phyloP scores from a whole-genome alignment of 2,888 invertebrate species.

The Netelia inedita region DNA sequence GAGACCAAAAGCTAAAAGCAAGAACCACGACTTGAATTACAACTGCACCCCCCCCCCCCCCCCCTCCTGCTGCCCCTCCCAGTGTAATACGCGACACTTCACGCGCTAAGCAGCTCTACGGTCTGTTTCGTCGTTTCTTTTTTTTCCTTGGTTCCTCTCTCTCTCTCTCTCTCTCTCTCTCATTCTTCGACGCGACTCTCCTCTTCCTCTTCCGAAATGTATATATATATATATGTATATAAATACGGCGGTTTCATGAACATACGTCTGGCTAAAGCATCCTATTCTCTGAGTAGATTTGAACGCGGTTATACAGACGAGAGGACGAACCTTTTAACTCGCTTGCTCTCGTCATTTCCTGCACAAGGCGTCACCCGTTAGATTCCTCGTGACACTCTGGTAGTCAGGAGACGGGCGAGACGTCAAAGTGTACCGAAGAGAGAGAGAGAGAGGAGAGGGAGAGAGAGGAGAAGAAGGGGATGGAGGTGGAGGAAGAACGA shows the following conservation, averaged over 20 bases:
- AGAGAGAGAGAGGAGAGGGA: background rate
- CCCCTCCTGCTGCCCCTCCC: background rate
- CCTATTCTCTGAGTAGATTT: constrained; percentile 11
- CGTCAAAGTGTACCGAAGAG: constrained; percentile 17
- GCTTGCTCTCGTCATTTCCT: constrained; percentile 59
- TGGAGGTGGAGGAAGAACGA: no score
- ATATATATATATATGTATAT: background rate
- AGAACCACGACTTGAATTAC: constrained; percentile 75
- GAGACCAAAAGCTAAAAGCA: constrained; percentile 14
- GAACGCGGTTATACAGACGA: no score
- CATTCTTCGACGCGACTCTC: constrained; percentile 9
- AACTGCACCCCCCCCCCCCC: constrained; percentile 53
- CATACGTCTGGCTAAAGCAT: constrained; percentile 12
- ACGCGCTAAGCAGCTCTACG: constrained; percentile 80
- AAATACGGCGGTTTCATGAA: constrained; percentile 17
- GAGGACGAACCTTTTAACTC: constrained; percentile 40
- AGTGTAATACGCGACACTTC: constrained; percentile 80
- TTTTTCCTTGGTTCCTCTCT: constrained; percentile 41
- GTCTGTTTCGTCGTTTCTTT: constrained; percentile 77
- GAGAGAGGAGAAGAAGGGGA: no score
- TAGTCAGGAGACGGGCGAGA: constrained; percentile 34
- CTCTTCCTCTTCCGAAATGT: constrained; percentile 18
- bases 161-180: constrained; percentile 28
- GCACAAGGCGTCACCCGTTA: constrained; percentile 72
- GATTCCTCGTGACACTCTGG: constrained; percentile 66